Evolutionary conservation across 2,797 vertebrate species (phyloP).

Genomic region (Parambassis ranga): DNA sequence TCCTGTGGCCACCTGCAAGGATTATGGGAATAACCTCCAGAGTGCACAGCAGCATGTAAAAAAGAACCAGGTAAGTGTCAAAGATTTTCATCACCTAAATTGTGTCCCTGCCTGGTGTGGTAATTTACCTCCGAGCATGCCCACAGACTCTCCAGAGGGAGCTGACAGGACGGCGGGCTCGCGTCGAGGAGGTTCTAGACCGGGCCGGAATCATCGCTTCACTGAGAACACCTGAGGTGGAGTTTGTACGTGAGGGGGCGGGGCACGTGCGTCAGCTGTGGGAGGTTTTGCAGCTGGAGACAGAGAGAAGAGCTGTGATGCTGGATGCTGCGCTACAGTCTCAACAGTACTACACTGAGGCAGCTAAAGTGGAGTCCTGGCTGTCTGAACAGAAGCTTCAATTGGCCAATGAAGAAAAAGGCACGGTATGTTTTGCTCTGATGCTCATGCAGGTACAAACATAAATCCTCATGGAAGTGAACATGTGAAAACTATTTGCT

Average conservation of each 20-base stretch:
- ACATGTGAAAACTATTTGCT: background rate
- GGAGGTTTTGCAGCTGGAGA: conserved; percentile 85
- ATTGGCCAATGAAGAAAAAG: conserved; percentile 91
- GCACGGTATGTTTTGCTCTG: conserved; percentile 76
- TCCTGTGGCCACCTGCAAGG: conserved; percentile 87
- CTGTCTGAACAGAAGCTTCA: conserved; percentile 93
- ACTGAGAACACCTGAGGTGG: conserved; percentile 81
- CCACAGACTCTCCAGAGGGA: conserved; percentile 90
- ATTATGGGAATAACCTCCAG: conserved; percentile 90
- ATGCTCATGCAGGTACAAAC: background rate
- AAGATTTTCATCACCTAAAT: background rate
- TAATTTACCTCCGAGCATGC: conserved; percentile 10
- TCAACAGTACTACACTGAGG: conserved; percentile 91
- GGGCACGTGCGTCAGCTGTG: conserved; percentile 84
- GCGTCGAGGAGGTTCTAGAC: conserved; percentile 85
- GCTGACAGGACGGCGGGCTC: conserved; percentile 87
- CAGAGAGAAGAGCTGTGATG: conserved; percentile 82
- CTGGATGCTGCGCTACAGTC: conserved; percentile 84
- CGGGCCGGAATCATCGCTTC: conserved; percentile 83
- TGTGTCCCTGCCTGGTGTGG: background rate
- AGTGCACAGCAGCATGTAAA: conserved; percentile 90
- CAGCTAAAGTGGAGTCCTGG: conserved; percentile 91
- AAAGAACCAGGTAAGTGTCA: conserved; percentile 86
- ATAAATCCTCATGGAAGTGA: background rate
- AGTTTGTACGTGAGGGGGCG: conserved; percentile 83